phyloP scores from a whole-genome alignment of 2,797 vertebrate species.

The Sebastes oblongus region DNA sequence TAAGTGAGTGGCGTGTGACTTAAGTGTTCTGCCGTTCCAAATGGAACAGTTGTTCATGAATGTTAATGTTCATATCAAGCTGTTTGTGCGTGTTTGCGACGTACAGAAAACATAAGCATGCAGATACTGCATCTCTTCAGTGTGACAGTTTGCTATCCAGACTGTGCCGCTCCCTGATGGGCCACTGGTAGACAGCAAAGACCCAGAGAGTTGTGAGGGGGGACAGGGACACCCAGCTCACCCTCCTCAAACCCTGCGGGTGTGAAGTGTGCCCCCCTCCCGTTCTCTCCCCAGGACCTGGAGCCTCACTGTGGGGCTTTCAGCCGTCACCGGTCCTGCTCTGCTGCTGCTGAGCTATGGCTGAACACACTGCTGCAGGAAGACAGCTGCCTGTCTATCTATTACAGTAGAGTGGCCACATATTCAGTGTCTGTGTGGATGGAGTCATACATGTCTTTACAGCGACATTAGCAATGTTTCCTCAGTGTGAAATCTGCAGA shows the following conservation, averaged over 20 bases:
- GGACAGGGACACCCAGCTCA: constrained; percentile 31
- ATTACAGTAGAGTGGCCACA: constrained; percentile 8
- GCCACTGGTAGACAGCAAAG: constrained; percentile 54
- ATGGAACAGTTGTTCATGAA: constrained; percentile 62
- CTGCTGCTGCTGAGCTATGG: constrained; percentile 4
- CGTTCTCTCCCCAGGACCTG: constrained; percentile 20
- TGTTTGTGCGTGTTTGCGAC: constrained; percentile 40
- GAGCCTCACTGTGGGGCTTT: constrained; percentile 43
- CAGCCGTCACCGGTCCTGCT: constrained; percentile 39
- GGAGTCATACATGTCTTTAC: constrained; percentile 20
- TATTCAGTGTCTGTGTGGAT: constrained; percentile 23
- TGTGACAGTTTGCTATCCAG: constrained; percentile 45
- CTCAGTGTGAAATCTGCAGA: constrained; percentile 11
- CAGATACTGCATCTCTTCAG: constrained; percentile 38
- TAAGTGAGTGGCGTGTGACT: constrained; percentile 50
- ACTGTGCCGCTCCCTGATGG: constrained; percentile 41
- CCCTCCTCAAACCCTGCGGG: constrained; percentile 29
- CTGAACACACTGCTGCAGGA: constrained; percentile 11
- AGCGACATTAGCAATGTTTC: constrained; percentile 13
- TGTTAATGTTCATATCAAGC: constrained; percentile 57
- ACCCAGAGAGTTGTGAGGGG: constrained; percentile 32
- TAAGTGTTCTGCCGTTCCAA: constrained; percentile 39
- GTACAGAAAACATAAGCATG: constrained; percentile 40
- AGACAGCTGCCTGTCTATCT: constrained; percentile 15
- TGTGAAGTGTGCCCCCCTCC: constrained; percentile 17